Conservation (phyloP, 2,888 invertebrate genomes). For the Macrophya alboannulata region DNA sequence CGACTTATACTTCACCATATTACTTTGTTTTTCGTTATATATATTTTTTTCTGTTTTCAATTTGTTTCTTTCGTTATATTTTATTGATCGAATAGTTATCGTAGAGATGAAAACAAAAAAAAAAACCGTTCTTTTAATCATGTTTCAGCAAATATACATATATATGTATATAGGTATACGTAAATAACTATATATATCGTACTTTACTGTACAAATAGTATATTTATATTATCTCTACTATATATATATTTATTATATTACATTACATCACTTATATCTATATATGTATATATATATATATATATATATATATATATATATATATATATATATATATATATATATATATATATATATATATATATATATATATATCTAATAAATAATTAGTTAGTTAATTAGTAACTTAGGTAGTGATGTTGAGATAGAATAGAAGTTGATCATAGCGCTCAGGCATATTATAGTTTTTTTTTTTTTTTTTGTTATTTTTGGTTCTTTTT, state of each 20-base stretch:
- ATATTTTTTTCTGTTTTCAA: not conserved
- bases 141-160: constrained; percentile 26
- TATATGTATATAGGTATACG: not conserved
- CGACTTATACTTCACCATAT: not conserved
- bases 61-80: not conserved
- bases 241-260: not conserved
- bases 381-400: constrained; percentile 47
- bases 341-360: not conserved
- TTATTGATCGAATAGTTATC: not conserved
- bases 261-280: not conserved
- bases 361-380: constrained; percentile 12
- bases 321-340: constrained; percentile 4
- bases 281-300: not conserved
- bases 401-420: constrained; percentile 49
- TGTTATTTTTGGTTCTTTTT: not conserved
- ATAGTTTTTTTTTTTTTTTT: not conserved
- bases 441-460: constrained; percentile 49
- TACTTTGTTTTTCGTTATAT: not conserved
- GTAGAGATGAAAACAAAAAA: constrained; percentile 7
- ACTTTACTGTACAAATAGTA: constrained; percentile 11
- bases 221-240: not conserved
- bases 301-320: not conserved
- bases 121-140: not conserved
- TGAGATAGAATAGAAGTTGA: constrained; percentile 46
- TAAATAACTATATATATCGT: not conserved